A percentile compares a stretch with the other conserved stretches of the same genome.
phyloP scores from a whole-genome alignment of 2,888 invertebrate species.

The Agrochola lychnidis region DNA sequence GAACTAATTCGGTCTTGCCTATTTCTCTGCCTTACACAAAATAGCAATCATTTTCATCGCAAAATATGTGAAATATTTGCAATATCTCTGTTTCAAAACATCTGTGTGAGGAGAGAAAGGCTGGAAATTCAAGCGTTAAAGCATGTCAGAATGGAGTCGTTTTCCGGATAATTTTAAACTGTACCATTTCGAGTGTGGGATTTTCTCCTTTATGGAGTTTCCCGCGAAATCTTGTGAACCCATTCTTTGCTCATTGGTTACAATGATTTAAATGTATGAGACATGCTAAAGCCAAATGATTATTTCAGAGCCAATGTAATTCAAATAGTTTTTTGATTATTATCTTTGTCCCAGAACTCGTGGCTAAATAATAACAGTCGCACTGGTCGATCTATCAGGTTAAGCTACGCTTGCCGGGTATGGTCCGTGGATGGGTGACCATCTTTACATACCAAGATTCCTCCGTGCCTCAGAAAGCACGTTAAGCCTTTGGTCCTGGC shows the following conservation, averaged over 20 bases:
- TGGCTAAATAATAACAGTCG: no score
- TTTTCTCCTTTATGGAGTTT: conserved; percentile 7
- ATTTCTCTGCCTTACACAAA: not conserved
- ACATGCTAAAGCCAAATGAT: not conserved
- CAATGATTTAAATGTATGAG: not conserved
- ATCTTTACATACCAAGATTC: no score
- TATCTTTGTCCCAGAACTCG: no score
- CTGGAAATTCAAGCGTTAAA: conserved; percentile 32
- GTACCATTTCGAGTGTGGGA: conserved; percentile 13
- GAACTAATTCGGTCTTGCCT: not conserved
- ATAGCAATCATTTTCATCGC: conserved; percentile 5
- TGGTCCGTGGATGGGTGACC: no score
- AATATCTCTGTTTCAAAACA: conserved; percentile 28
- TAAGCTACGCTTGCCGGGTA: no score
- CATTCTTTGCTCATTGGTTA: conserved; percentile 2
- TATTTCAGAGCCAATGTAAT: not conserved
- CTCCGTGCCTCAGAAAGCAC: no score
- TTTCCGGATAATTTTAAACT: conserved; percentile 32
- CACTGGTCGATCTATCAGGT: no score
- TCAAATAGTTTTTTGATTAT: not conserved
- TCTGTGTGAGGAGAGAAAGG: conserved; percentile 15
- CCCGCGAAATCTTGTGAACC: not conserved
- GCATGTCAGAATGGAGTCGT: conserved; percentile 34
- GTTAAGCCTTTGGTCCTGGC: no score
- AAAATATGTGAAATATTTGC: conserved; percentile 37